Evolutionary conservation across 2,113 vertebrate genomes (phyloP).

Genomic region (Elephantulus edwardii): DNA sequence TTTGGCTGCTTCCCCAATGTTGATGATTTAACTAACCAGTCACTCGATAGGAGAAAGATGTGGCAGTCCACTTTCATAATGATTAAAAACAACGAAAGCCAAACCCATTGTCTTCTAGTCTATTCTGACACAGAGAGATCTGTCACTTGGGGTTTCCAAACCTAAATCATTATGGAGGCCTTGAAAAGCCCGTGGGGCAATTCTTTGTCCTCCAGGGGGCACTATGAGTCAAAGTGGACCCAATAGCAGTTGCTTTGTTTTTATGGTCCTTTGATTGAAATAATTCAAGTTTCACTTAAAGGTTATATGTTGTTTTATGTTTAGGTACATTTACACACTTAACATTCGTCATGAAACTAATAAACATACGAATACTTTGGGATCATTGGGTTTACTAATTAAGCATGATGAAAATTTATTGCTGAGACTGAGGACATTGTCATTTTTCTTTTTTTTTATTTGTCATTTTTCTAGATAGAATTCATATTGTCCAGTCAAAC

Average conservation of each 20-base stretch:
- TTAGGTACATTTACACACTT: neutral
- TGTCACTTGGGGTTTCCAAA: neutral
- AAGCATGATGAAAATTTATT: neutral
- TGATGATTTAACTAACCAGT: neutral
- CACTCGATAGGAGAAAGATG: neutral
- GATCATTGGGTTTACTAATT: neutral
- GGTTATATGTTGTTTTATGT: neutral
- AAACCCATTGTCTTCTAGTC: neutral
- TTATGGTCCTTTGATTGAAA: neutral
- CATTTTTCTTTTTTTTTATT: too few relatives aligned
- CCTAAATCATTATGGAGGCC: neutral
- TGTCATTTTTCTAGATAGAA: neutral
- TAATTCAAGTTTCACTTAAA: neutral
- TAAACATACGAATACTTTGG: neutral
- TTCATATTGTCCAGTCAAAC: neutral
- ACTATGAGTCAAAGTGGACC: too few relatives aligned
- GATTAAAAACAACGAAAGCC: neutral
- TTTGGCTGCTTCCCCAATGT: neutral
- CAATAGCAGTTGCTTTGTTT: too few relatives aligned
- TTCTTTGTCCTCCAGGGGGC: too few relatives aligned
- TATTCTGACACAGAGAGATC: neutral
- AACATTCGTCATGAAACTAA: neutral
- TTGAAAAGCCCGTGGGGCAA: neutral
- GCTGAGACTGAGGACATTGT: neutral
- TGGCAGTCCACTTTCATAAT: neutral